Evolutionary conservation across 2,113 vertebrate genomes (phyloP).

Genomic region (Todiramphus saurophagus): DNA sequence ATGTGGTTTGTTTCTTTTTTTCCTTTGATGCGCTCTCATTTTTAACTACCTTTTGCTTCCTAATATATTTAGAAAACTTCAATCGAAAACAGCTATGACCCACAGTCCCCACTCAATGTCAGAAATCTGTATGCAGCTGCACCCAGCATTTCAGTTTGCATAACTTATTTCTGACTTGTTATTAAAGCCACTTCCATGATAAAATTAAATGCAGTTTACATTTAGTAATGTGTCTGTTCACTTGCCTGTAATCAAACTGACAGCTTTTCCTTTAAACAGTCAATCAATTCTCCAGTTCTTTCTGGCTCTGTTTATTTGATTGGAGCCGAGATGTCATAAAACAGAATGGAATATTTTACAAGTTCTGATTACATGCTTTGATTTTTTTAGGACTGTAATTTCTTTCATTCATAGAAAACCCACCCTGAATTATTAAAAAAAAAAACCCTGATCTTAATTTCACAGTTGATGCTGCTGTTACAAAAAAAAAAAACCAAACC

Average conservation of each 20-base stretch:
- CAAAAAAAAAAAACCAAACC: background rate
- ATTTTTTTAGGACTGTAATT: constrained; percentile 45
- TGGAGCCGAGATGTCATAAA: constrained; percentile 60
- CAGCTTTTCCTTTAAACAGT: constrained; percentile 65
- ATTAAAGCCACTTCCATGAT: constrained; percentile 57
- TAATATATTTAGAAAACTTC: background rate
- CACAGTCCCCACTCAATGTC: background rate
- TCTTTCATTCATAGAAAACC: constrained; percentile 24
- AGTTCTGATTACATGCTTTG: constrained; percentile 35
- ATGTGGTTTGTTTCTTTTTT: background rate
- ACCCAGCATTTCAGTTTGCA: background rate
- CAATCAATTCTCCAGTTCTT: constrained; percentile 41
- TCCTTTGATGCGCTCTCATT: background rate
- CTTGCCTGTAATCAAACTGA: constrained; percentile 64
- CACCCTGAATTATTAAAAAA: background rate
- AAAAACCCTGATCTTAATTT: constrained; percentile 1
- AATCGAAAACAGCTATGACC: background rate
- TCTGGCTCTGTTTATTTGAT: constrained; percentile 52
- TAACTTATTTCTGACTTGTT: constrained; percentile 27
- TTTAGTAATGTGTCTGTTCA: constrained; percentile 34
- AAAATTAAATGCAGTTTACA: constrained; percentile 59
- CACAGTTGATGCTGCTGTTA: constrained; percentile 14
- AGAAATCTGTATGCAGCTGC: background rate
- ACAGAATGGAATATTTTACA: constrained; percentile 59
- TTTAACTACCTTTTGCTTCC: constrained; percentile 11